Evolutionary conservation across 2,797 vertebrate species (phyloP).

Genomic region (Lutjanus campechanus): DNA sequence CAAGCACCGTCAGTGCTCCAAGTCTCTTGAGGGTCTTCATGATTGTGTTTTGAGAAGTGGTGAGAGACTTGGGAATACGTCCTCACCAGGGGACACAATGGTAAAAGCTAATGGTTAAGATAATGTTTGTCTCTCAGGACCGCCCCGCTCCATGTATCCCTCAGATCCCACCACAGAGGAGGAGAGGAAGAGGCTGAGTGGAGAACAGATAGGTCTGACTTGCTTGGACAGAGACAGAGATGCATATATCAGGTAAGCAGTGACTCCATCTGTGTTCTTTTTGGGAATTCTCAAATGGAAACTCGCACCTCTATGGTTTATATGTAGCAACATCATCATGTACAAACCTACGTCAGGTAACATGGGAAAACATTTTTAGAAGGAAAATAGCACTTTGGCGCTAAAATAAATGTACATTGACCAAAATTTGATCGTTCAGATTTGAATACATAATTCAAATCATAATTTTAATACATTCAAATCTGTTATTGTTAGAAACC

Average conservation of each 20-base stretch:
- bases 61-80: constrained; percentile 42
- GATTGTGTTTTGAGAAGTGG: constrained; percentile 20
- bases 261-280: too few species aligned
- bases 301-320: too few species aligned
- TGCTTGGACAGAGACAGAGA: constrained; percentile 90
- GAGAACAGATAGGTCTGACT: constrained; percentile 91
- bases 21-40: constrained; percentile 11
- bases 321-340: too few species aligned
- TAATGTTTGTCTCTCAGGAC: constrained; percentile 74
- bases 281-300: too few species aligned
- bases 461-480: not conserved
- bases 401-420: too few species aligned
- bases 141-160: constrained; percentile 86
- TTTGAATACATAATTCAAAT: too few species aligned
- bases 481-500: not conserved
- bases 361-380: too few species aligned
- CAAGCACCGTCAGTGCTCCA: constrained; percentile 14
- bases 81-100: constrained; percentile 5
- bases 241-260: constrained; percentile 89
- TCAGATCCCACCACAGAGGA: constrained; percentile 91
- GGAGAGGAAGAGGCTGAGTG: constrained; percentile 90
- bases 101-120: constrained; percentile 41
- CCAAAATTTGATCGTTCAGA: too few species aligned
- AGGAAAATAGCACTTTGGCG: too few species aligned
- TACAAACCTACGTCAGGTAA: too few species aligned